Percentiles rank a stretch among this genome's conserved stretches.
Evolutionary conservation across 2,113 vertebrate species (phyloP).

Genomic region (Platanista minor): DNA sequence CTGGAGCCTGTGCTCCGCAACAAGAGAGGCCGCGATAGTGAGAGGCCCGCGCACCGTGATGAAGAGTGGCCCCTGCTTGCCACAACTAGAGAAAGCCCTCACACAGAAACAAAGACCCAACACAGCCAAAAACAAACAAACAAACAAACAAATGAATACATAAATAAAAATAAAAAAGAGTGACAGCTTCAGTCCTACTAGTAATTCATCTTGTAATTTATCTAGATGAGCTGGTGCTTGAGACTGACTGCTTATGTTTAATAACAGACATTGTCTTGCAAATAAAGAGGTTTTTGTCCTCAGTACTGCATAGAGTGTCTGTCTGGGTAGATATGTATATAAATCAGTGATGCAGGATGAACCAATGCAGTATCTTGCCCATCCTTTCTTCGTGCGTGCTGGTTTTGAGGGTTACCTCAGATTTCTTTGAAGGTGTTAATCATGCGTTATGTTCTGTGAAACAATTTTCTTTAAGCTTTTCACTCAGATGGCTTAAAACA

Average conservation of each 20-base stretch:
- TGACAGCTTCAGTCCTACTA: background rate
- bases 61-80: no score
- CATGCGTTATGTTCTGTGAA: background rate
- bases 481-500: slow-evolving; percentile 30
- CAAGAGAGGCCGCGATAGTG: no score
- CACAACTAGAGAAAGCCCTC: no score
- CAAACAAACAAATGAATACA: no score
- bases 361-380: background rate
- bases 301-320: background rate
- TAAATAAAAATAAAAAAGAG: background rate
- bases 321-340: background rate
- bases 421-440: slow-evolving; percentile 28
- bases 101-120: no score
- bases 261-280: background rate
- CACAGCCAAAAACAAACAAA: no score
- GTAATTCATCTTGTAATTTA: background rate
- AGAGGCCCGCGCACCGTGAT: no score
- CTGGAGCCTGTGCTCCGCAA: no score
- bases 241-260: background rate
- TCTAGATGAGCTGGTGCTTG: background rate
- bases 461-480: slow-evolving; percentile 17
- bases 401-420: background rate
- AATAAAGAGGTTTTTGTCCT: background rate
- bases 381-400: background rate
- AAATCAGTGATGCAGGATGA: background rate